These are phyloP conservation scores for Eretmochelys imbricata DNA, from an alignment of 2,113 vertebrate species.

Conservation along the genomic window DNA sequence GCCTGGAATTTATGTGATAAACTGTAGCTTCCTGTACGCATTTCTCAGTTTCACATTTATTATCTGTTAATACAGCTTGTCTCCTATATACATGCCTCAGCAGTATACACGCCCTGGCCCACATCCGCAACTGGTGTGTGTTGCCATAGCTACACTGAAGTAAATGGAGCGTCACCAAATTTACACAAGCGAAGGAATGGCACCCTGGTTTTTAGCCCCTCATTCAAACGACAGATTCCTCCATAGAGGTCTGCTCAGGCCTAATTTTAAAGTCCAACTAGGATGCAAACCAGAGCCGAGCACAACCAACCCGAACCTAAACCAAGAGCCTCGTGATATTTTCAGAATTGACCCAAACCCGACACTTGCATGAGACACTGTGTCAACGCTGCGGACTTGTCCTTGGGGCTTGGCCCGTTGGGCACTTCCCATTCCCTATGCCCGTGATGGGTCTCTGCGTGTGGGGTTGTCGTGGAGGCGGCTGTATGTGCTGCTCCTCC, in stretches of 20 bases:
- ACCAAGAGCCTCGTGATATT: background rate
- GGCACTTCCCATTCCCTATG: background rate
- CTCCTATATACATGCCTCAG: background rate
- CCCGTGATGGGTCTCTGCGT: background rate
- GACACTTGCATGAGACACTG: background rate
- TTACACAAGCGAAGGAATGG: background rate
- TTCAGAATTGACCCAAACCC: background rate
- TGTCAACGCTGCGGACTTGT: background rate
- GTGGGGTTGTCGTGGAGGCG: background rate
- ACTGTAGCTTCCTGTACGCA: constrained; percentile 22
- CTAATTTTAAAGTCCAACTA: background rate
- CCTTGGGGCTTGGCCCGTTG: background rate
- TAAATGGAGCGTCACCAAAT: background rate
- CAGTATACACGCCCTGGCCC: background rate
- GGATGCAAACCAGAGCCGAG: background rate
- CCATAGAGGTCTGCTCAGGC: background rate
- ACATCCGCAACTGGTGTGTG: background rate
- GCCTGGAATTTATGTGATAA: background rate
- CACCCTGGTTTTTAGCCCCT: background rate
- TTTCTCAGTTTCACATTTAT: background rate
- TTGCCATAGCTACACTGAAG: background rate
- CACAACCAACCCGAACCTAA: background rate
- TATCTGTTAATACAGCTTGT: background rate
- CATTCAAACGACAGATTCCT: background rate
- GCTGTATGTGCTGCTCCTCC: background rate